A percentile compares a stretch with the other conserved stretches of the same genome.
Evolutionary conservation across 1,140 invertebrate species (phyloP).

Genomic region (Oncopodura yosiiana): DNA sequence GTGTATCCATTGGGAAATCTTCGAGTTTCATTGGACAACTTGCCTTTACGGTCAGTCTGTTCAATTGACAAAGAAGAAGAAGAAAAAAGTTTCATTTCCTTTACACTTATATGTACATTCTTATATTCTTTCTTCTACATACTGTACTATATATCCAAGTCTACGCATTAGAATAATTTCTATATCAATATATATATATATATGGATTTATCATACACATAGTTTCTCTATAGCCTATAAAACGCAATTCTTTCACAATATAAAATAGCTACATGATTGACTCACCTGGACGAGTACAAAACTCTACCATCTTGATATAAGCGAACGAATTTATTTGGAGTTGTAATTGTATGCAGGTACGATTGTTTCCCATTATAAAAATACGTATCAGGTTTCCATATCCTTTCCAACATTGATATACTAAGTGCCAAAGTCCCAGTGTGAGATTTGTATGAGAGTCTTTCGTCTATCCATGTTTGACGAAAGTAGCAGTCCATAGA

Average conservation of each 20-base stretch:
- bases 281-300: slow-evolving; percentile 74
- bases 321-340: slow-evolving; percentile 78
- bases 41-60: slow-evolving; percentile 80
- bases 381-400: slow-evolving; percentile 82
- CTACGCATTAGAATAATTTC: too few species aligned
- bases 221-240: too few species aligned
- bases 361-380: slow-evolving; percentile 45
- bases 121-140: too few species aligned
- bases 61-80: slow-evolving; percentile 37
- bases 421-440: slow-evolving; percentile 58
- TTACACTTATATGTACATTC: too few species aligned
- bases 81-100: too few species aligned
- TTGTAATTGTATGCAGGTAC: slow-evolving; percentile 78
- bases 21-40: slow-evolving; percentile 85
- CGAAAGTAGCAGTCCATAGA: slow-evolving; percentile 84
- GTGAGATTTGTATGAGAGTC: slow-evolving; percentile 54
- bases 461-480: slow-evolving; percentile 64
- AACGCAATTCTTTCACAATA: too few species aligned
- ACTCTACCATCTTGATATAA: slow-evolving; percentile 70
- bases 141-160: too few species aligned
- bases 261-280: too few species aligned
- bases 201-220: slow-evolving; percentile 13
- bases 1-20: slow-evolving; percentile 84
- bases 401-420: slow-evolving; percentile 57
- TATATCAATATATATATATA: not conserved